Conservation (phyloP, 2,888 invertebrate species). For the Mayetiola destructor region DNA sequence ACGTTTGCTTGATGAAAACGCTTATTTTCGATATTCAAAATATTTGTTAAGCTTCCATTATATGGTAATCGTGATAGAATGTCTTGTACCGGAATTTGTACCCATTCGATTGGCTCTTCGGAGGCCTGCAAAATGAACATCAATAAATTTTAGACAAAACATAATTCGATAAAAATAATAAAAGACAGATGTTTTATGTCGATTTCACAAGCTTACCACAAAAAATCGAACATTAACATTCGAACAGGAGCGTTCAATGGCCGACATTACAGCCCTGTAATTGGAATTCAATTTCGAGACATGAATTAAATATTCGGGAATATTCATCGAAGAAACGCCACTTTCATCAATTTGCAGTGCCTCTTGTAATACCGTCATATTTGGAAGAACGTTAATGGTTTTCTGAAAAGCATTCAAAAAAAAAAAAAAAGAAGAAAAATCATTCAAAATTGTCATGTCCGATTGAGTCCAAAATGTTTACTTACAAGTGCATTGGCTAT, state of each 20-base stretch:
- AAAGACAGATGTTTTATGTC: neutral
- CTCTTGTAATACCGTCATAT: neutral
- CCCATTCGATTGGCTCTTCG: neutral
- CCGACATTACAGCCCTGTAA: constrained; percentile 21
- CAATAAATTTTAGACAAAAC: neutral
- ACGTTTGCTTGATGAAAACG: neutral
- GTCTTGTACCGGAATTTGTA: neutral
- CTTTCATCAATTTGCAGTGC: neutral
- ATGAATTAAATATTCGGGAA: constrained; percentile 25
- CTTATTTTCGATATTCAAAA: neutral
- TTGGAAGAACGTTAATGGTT: neutral
- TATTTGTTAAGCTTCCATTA: neutral
- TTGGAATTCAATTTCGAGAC: constrained; percentile 31
- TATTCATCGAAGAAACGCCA: constrained; percentile 16
- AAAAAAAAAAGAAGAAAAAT: neutral
- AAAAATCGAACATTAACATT: constrained; percentile 1
- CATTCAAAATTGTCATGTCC: neutral
- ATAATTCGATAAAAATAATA: no score
- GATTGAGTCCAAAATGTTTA: neutral
- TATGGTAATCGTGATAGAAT: neutral
- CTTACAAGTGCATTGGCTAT: constrained; percentile 9
- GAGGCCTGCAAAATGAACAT: neutral
- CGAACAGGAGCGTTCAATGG: neutral
- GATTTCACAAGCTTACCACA: neutral
- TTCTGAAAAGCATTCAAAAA: neutral